phyloP scores from a whole-genome alignment of 1,140 invertebrate genomes.

The Hestina assimilis region DNA sequence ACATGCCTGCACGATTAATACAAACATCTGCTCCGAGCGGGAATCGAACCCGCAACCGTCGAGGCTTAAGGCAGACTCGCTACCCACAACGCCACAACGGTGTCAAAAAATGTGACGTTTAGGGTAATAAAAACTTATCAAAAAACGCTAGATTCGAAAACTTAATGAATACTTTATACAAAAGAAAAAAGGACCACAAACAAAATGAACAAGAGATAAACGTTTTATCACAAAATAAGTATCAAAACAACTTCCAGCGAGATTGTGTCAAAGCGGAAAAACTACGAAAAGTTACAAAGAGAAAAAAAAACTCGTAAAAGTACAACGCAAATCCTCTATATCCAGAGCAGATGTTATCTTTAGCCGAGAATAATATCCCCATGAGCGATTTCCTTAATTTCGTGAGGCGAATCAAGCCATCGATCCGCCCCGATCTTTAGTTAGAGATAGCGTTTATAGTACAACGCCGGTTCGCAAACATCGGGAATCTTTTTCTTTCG shows the following conservation, averaged over 20 bases:
- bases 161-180: neutral
- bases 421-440: conserved; percentile 71
- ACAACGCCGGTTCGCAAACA: conserved; percentile 57
- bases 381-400: conserved; percentile 78
- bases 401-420: conserved; percentile 72
- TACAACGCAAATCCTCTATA: conserved; percentile 55
- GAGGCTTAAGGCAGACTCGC: too few species aligned
- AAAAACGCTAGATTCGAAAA: neutral
- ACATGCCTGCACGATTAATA: too few species aligned
- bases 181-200: conserved; percentile 8
- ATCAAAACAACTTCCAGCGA: conserved; percentile 12
- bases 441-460: conserved; percentile 70
- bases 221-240: conserved; percentile 6
- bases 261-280: conserved; percentile 28
- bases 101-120: neutral
- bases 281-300: conserved; percentile 23
- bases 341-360: conserved; percentile 69
- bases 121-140: neutral
- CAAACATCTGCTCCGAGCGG: too few species aligned
- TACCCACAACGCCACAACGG: too few species aligned
- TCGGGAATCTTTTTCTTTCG: conserved; percentile 62
- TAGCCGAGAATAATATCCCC: conserved; percentile 71
- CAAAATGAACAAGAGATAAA: conserved; percentile 12
- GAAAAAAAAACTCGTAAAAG: conserved; percentile 44
- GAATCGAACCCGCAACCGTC: too few species aligned